Percentiles rank a stretch among this genome's conserved stretches.
Evolutionary conservation across 2,113 vertebrate species (phyloP).

Genomic region (Elachura formosa): DNA sequence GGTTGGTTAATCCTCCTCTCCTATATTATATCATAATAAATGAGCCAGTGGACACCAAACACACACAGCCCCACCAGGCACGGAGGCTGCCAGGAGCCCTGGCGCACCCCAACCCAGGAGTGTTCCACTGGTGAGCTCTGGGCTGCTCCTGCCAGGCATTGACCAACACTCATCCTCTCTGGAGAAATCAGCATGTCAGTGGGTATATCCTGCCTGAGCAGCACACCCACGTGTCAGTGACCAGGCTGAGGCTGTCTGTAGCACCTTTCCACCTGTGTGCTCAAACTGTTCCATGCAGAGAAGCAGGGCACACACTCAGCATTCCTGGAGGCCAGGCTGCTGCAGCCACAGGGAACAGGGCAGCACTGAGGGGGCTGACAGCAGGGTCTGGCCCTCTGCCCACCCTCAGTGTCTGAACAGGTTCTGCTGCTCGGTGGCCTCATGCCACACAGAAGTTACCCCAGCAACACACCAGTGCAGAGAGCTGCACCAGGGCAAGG

Average conservation of each 20-base stretch:
- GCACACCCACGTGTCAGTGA: neutral
- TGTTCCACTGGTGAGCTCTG: neutral
- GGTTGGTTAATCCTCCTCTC: neutral
- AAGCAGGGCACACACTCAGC: neutral
- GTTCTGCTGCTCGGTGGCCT: neutral
- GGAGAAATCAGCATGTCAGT: neutral
- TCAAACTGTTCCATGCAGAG: neutral
- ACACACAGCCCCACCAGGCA: neutral
- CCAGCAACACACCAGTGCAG: neutral
- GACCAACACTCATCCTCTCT: neutral
- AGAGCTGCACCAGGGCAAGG: neutral
- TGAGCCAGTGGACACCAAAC: accelerated
- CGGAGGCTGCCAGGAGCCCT: neutral
- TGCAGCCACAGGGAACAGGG: neutral
- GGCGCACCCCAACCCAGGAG: accelerated
- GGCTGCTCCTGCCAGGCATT: neutral
- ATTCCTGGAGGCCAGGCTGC: neutral
- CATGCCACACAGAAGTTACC: neutral
- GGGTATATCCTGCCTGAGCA: neutral
- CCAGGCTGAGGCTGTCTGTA: neutral
- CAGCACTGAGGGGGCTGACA: neutral
- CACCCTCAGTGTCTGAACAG: accelerated
- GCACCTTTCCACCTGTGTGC: neutral
- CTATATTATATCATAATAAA: too few species aligned
- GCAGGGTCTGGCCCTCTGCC: neutral